Base-by-base conservation (phyloP, 2,888 invertebrate genomes). In the Lycaena phlaeas region DNA sequence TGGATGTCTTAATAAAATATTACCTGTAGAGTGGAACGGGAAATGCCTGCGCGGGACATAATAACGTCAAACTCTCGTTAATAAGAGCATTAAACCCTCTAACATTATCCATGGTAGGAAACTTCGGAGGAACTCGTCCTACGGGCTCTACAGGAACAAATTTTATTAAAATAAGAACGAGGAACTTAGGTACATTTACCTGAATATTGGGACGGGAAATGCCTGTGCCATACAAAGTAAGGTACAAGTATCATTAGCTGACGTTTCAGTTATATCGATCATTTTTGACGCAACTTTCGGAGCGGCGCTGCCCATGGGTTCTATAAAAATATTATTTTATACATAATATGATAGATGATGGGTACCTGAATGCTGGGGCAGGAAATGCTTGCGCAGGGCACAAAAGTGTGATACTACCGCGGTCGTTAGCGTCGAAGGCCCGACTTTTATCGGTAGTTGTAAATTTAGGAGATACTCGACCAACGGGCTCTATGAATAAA, bases 341-440 rank as follows among this genome's bases (percentile, higher is more conserved):
- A 42, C n/a, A 43, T 46, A 41, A 43, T 48, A 44, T 43, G 40
- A 48, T 38, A 36, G 36, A 36, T 47, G 41, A 62, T 67, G 78
- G 51, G 62, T 86, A 88, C 88, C 88, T 88, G 87, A 84, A 88
- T 59, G 84, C 68, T 55, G 89, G 88, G 64, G 89, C 88, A 57
- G 92, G 92, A 71, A 87, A 91, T 58, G 90, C 92, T 85, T 93
- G 92, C 44, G 92, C 91, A 53, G 90, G 91, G 66, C 92, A 92
- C 63, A 91, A 78, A 54, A 92, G 64, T 40, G 85, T 84, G 51
- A 84, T 67, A 59, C 84, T 86, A 53, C 75, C 82, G 40, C 75
- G 73, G 51, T 75, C 72, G 42, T 60, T 63, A 52, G 81, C 73
- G 46, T 90, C 90, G 61, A 92, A 88, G 56, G 88, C 87, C 46